phyloP scores from a whole-genome alignment of 2,797 vertebrate genomes.

The Florisuga fusca region DNA sequence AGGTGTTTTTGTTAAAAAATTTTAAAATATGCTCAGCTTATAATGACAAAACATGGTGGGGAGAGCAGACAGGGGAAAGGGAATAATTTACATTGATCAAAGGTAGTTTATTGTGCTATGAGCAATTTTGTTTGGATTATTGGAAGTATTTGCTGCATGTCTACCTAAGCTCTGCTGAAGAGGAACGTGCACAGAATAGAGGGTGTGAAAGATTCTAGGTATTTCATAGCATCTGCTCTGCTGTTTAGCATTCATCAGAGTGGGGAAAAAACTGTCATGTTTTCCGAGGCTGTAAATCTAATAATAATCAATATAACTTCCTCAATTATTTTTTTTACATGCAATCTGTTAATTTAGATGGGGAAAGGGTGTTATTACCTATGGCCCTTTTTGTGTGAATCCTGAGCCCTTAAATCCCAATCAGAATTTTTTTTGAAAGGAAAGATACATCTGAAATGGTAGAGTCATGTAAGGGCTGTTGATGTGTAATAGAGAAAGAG shows the following conservation, averaged over 20 bases:
- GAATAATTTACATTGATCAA: neutral
- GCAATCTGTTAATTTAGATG: neutral
- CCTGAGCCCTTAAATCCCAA: neutral
- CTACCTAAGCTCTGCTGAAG: neutral
- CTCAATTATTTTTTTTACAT: constrained; percentile 38
- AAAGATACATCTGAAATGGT: neutral
- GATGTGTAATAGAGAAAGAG: neutral
- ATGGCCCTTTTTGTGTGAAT: neutral
- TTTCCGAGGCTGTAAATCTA: constrained; percentile 30
- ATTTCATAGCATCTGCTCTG: constrained; percentile 28
- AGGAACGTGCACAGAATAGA: neutral
- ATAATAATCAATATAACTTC: neutral
- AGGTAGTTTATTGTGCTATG: neutral
- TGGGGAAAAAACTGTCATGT: neutral
- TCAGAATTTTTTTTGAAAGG: neutral
- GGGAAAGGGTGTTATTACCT: neutral
- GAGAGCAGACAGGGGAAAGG: fast-evolving
- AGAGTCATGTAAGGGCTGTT: neutral
- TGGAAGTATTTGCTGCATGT: neutral
- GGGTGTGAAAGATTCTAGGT: neutral
- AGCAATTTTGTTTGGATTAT: neutral
- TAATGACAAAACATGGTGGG: neutral
- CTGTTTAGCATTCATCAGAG: constrained; percentile 7
- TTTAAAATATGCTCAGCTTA: neutral
- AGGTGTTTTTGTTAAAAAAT: neutral